These are phyloP conservation scores for Phrynosoma blainvillii DNA, from an alignment of 2,113 vertebrate species.

Conservation along the genomic window DNA sequence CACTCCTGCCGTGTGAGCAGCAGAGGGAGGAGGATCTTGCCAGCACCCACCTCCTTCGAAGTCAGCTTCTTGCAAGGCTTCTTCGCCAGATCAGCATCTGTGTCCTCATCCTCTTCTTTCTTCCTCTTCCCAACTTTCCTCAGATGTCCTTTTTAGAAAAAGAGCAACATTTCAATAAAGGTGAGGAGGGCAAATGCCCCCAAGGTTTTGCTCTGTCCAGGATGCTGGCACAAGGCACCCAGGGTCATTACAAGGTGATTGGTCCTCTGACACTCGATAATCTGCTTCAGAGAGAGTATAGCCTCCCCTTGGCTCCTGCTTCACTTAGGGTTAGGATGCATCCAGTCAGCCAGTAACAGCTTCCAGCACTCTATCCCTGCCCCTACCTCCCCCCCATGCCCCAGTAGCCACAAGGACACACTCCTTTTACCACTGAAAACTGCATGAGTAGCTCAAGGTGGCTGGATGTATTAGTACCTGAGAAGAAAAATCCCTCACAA, in stretches of 20 bases:
- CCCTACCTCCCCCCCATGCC: background rate
- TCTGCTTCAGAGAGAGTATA: background rate
- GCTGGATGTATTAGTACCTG: background rate
- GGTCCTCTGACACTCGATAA: background rate
- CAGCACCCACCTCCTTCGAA: conserved; percentile 87
- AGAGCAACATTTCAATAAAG: conserved; percentile 33
- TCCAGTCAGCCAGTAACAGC: background rate
- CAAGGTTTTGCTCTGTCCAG: background rate
- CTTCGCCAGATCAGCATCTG: conserved; percentile 27
- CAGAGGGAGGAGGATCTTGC: too few species aligned
- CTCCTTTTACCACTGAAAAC: background rate
- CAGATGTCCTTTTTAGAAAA: conserved; percentile 46
- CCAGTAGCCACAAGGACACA: too few species aligned
- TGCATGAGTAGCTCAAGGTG: background rate
- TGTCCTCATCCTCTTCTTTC: conserved; percentile 71
- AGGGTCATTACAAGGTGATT: background rate
- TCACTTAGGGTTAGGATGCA: too few species aligned
- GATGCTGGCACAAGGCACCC: background rate
- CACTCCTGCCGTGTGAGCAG: background rate
- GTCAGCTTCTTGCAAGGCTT: conserved; percentile 75
- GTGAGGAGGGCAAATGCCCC: background rate
- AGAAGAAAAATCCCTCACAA: background rate
- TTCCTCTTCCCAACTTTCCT: conserved; percentile 84
- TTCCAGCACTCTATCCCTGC: too few species aligned
- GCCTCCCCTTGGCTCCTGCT: background rate